These are phyloP conservation scores for Colaptes auratus DNA, from an alignment of 2,113 vertebrate species.

Conservation along the genomic window DNA sequence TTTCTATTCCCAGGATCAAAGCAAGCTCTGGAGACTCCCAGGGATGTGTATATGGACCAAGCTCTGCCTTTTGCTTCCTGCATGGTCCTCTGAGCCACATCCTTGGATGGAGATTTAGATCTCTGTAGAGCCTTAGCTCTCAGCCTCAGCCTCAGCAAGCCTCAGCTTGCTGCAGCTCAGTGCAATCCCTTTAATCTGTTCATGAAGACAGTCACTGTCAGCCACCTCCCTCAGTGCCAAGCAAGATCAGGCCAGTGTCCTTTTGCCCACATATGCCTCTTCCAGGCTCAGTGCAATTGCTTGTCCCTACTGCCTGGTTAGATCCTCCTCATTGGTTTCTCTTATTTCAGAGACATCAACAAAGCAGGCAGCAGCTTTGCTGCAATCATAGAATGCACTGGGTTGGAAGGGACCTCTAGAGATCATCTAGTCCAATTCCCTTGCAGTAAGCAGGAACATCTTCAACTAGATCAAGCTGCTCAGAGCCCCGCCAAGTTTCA, in stretches of 20 bases:
- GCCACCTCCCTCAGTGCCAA: not conserved
- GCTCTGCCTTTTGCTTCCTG: not conserved
- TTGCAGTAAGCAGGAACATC: too few species aligned
- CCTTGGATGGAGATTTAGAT: not conserved
- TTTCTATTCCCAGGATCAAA: slow-evolving; percentile 34
- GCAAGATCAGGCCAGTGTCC: not conserved
- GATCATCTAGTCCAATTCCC: too few species aligned
- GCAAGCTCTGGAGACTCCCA: not conserved
- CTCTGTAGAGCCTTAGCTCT: too few species aligned
- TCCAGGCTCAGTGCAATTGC: not conserved
- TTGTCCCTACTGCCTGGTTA: not conserved
- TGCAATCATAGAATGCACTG: not conserved
- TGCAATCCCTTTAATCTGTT: not conserved
- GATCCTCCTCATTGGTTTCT: not conserved
- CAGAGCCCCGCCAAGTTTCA: too few species aligned
- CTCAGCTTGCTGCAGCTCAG: slow-evolving; percentile 2
- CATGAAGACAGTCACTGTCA: not conserved
- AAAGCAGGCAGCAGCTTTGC: not conserved
- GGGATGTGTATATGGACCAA: not conserved
- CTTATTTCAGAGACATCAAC: not conserved
- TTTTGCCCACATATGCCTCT: not conserved
- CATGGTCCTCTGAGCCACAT: not conserved
- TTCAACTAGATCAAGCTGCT: too few species aligned
- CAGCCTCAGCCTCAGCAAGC: too few species aligned
- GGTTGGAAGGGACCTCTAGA: too few species aligned